Evolutionary conservation across 2,113 vertebrate species (phyloP).

Genomic region (Neomonachus schauinslandi): DNA sequence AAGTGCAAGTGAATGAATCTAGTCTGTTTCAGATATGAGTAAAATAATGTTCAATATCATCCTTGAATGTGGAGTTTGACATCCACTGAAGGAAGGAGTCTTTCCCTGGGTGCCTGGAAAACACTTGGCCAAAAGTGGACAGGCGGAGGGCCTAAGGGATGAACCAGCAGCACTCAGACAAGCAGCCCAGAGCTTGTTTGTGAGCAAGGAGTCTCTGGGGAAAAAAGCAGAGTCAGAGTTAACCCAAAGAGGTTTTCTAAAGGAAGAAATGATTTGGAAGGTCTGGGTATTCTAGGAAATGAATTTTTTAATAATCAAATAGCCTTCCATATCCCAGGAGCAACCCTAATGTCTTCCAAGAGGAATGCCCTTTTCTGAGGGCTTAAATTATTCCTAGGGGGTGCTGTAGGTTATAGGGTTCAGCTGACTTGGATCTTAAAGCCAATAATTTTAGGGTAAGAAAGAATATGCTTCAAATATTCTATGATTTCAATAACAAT

Average conservation of each 20-base stretch:
- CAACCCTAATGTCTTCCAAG: not conserved
- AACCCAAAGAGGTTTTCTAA: not conserved
- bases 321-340: not conserved
- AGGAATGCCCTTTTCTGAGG: not conserved
- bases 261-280: not conserved
- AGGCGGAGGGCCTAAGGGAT: not conserved
- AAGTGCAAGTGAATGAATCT: not conserved
- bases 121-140: not conserved
- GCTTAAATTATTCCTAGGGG: not conserved
- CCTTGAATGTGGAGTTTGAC: not conserved
- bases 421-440: not conserved
- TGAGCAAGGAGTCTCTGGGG: not conserved
- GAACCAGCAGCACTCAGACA: not conserved
- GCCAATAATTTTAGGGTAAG: not conserved
- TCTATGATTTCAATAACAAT: slow-evolving; percentile 6
- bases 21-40: not conserved
- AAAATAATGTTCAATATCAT: not conserved
- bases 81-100: not conserved
- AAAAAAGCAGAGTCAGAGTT: not conserved
- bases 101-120: not conserved
- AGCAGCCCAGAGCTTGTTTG: not conserved
- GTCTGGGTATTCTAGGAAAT: not conserved
- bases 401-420: not conserved
- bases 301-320: not conserved
- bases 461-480: not conserved